These are phyloP conservation scores for Lemur catta DNA, from an alignment of 2,797 vertebrate genomes.

Conservation along the genomic window DNA sequence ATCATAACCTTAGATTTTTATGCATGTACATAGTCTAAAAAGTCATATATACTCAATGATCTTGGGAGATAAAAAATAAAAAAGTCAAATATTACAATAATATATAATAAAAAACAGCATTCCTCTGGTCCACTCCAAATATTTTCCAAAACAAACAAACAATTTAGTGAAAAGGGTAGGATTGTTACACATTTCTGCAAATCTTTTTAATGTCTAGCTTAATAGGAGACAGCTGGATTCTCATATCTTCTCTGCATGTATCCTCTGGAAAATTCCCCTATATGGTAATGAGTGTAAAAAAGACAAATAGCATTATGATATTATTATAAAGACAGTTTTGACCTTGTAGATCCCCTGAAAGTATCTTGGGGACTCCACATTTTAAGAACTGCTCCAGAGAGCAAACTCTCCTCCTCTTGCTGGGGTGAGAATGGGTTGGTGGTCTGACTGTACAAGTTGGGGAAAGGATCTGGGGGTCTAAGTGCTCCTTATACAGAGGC, in stretches of 20 bases:
- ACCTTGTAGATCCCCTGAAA: not conserved
- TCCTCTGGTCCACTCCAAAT: not conserved
- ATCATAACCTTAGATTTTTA: not conserved
- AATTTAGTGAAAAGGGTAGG: not conserved
- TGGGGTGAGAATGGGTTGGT: not conserved
- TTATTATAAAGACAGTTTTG: not conserved
- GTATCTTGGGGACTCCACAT: not conserved
- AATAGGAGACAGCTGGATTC: not conserved
- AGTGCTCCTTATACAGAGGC: not conserved
- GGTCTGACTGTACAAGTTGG: not conserved
- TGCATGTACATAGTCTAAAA: not conserved
- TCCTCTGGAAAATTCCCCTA: not conserved
- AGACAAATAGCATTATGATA: not conserved
- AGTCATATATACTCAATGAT: not conserved
- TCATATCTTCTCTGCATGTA: not conserved
- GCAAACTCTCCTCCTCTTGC: not conserved
- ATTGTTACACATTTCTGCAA: not conserved
- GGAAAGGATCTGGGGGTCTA: not conserved
- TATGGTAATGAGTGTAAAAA: not conserved
- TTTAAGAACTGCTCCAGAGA: not conserved
- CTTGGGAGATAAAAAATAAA: not conserved
- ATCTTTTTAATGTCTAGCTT: slow-evolving; percentile 4
- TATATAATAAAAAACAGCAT: not conserved
- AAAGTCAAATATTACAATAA: not conserved
- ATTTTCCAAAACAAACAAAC: not conserved